Conservation (phyloP, 1,140 invertebrate genomes). For the Nautilus pompilius region DNA sequence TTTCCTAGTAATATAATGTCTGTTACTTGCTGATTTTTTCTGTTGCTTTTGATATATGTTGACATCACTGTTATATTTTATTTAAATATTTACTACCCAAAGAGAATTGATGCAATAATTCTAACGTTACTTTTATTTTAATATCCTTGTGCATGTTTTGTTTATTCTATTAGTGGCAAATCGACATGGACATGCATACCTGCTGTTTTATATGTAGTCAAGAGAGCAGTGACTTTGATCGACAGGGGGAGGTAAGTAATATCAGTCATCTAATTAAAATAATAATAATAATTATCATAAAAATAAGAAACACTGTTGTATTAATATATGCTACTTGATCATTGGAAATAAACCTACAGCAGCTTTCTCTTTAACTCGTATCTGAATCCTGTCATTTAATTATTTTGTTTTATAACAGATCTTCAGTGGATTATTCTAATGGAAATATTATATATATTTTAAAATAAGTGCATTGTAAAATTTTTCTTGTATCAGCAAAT, state of each 20-base stretch:
- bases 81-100: not conserved
- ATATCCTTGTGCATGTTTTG: not conserved
- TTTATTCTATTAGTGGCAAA: constrained; percentile 51
- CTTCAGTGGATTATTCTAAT: too few relatives aligned
- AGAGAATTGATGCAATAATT: not conserved
- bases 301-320: not conserved
- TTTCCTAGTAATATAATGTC: too few relatives aligned
- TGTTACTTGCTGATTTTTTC: too few relatives aligned
- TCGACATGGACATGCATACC: constrained; percentile 51
- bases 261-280: not conserved
- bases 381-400: too few relatives aligned
- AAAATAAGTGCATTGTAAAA: too few relatives aligned
- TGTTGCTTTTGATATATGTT: too few relatives aligned
- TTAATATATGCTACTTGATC: not conserved
- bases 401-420: too few relatives aligned
- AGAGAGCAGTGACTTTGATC: constrained; percentile 52
- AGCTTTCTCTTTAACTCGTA: too few relatives aligned
- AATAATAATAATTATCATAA: too few relatives aligned
- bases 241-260: constrained; percentile 38
- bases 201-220: constrained; percentile 53
- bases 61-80: too few relatives aligned
- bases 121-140: not conserved
- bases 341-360: not conserved
- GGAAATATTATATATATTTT: too few relatives aligned
- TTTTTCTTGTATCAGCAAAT: too few relatives aligned